Evolutionary conservation across 2,113 vertebrate genomes (phyloP), one percentile per base, ranked within the genome.

Genomic region (Ahaetulla prasina): DNA sequence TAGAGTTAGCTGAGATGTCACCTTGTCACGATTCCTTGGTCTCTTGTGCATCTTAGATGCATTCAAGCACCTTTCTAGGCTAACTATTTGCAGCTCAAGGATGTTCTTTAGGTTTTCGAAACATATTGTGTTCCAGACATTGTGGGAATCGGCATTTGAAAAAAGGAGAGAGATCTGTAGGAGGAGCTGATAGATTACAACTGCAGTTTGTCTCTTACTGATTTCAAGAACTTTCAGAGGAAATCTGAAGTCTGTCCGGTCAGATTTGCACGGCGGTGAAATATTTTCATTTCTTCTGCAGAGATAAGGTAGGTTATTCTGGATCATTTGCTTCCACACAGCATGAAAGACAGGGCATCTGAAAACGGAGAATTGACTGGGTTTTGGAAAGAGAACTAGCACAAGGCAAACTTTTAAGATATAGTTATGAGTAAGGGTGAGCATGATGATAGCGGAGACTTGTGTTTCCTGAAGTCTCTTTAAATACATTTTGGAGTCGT

Each of bases 161-260:
- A 97, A 95, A 30, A 98, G 92, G 27, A 90, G 92, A 87, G 96
- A 96, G 14, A 92, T 92, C n/a, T 95, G 92, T 43, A 49, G 92
- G 53, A 94, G 94, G 2, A 96, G 92, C 45, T 96, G 90, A 0
- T 95, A 94, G 91, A 91, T 94, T 54, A 90, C 63, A 14, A 91
- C 25, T 86, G 20, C 57, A 30, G n/a, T n/a, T 93, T 55, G 10
- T 95, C 89, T 20, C 88, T 92, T 85, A 39, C 53, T 55, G 5
- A 92, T 1, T 11, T 60, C 90, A 18, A 89, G 90, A 54, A 95
- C 86, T 87, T 96, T 91, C 88, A 14, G 30, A 11, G 96, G 96
- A 47, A 97, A 96, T 89, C 92, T 80, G 52, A 98, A 97, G 52
- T 94, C 89, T 8, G 22, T 74, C 74, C 23, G 95, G 94, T 97